Evolutionary conservation across 2,113 vertebrate species (phyloP).

Genomic region (Elephantulus edwardii): DNA sequence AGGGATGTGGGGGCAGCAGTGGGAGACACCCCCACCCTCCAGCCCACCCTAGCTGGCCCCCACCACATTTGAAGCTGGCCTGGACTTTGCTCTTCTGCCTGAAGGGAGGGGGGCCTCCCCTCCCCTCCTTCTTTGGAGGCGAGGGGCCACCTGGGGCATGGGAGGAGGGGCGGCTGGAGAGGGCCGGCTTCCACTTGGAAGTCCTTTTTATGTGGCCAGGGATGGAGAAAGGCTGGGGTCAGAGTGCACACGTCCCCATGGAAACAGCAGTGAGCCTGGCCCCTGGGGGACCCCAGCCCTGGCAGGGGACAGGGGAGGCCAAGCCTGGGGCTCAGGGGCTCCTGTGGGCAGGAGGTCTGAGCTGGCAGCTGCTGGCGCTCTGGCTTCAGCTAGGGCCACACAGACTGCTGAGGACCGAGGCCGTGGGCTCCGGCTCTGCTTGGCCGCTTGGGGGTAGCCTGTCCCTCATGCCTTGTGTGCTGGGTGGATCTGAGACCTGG

Average conservation of each 20-base stretch:
- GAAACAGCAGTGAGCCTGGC: constrained; percentile 75
- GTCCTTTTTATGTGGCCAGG: constrained; percentile 70
- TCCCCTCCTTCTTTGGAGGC: not conserved
- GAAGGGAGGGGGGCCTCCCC: not conserved
- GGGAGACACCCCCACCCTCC: not conserved
- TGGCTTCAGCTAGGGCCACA: not conserved
- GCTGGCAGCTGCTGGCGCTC: not conserved
- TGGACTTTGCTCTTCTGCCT: not conserved
- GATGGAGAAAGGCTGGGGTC: constrained; percentile 75
- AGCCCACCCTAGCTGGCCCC: not conserved
- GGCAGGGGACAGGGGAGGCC: constrained; percentile 40
- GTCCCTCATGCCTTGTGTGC: not conserved
- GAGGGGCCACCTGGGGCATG: constrained; percentile 39
- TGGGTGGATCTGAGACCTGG: not conserved
- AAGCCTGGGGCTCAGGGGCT: not conserved
- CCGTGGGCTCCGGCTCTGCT: not conserved
- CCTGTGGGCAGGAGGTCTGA: not conserved
- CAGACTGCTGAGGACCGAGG: not conserved
- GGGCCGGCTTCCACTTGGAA: constrained; percentile 71
- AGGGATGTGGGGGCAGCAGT: not conserved
- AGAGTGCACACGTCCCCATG: constrained; percentile 76
- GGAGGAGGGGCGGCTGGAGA: constrained; percentile 58
- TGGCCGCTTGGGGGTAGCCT: not conserved
- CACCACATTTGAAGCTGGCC: not conserved
- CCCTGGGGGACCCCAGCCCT: constrained; percentile 56